Base-by-base conservation (phyloP, 1,140 invertebrate species). In the Cotesia typhae region DNA sequence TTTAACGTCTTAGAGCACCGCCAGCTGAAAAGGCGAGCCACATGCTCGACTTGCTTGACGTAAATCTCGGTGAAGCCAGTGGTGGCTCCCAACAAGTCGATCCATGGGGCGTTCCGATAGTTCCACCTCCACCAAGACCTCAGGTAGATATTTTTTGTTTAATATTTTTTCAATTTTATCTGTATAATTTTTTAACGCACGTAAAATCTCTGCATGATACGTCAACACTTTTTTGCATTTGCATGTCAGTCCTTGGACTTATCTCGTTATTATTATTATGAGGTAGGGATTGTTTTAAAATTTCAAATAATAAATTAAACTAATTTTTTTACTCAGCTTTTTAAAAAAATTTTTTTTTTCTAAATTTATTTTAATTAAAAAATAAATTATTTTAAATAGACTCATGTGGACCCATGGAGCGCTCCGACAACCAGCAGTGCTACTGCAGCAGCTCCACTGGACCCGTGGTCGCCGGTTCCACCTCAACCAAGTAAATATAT, bases 1-100 rank as follows among this genome's bases (percentile, higher is more conserved):
- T 61, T 60, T 51, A 52, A 14, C 14, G 0, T 60, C 60, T 72
- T 80, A 87, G 86, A 83, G 65, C 78, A 10, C 85, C 85, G 7
- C 83, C 81, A 68, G 67, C 82, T 37, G 84, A 88, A 63, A 89
- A 89, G 63, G 90, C 90, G 82, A 94, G 92, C 80, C 93, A 94
- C 81, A 88, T 96, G 83, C 84, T 95, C 41, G 94, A 96, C 86
- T 87, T 96, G 78, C 85, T 96, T 75, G 95, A 95, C 81, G 93
- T 95, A 57, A 93, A 91, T 83, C 86, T 95, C 75, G 90, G 91
- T 28, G 89, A 91, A 72, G 85, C 89, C 1, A 85, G 83, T 55
- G 82, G 82, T 64, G 82, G 87, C 53, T 86, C 88, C 47, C 66
- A 55, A 5, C 66, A 55, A 60, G 85, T 87, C 14, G 93, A 94